Evolutionary conservation across 1,140 invertebrate species (phyloP), one percentile per base, ranked within the genome.

Genomic region (Papilio polytes): DNA sequence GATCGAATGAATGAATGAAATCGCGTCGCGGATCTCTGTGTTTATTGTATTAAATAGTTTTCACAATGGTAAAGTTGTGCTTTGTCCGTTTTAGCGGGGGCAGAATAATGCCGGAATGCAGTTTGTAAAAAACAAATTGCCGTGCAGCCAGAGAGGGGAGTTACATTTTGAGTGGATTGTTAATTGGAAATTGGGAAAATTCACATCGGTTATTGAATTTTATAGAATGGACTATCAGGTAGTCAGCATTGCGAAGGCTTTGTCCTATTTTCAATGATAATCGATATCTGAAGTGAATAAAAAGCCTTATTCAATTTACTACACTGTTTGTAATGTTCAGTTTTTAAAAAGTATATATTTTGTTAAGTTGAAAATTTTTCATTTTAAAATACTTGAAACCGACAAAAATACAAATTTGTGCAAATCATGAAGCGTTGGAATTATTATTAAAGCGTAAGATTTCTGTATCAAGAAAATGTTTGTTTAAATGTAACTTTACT

Each of bases 1-100:
- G 83, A 85, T 79, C 46, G 86, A 85, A 79, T 88, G 86, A 88
- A 88, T 94, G 90, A 92, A 90, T 88, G 85, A 83, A 85, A 87
- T 93, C 91, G 88, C 84, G 76, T 70, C 83, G 88, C 91, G 89
- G 91, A 93, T 93, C 93, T 94, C 85, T 89, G 80, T 90, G 90
- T 90, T 89, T 91, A 89, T 93, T 93, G 89, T 91, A 90, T 91
- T 92, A 88, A 92, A 90, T 90, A 87, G 70, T 89, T 87, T 90
- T 53, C 83, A 91, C 88, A 93, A 92, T 89, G 85, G 81, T 89
- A 84, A 84, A 83, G 84, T 83, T 74, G 85, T 81, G 85, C 78
- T 86, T 91, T 90, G 88, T 87, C 86, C 88, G 84, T 83, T 85
- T 89, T 77, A 36, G 88, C 88, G 90, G 90, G 90, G 90, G 89